Evolutionary conservation across 2,113 vertebrate species (phyloP).

Genomic region (Salminus brasiliensis): DNA sequence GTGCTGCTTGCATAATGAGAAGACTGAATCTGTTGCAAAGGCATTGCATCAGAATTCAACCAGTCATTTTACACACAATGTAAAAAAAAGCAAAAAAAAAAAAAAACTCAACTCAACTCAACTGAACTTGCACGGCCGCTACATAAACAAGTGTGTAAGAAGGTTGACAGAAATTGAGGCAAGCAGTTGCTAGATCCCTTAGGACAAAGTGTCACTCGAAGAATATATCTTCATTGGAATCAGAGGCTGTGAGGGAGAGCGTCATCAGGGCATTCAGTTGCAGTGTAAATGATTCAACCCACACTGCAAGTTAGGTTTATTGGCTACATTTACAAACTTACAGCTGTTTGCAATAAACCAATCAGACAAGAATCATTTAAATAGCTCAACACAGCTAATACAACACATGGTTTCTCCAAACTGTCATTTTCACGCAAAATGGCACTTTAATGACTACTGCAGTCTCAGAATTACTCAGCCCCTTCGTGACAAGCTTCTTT

Average conservation of each 20-base stretch:
- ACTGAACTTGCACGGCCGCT: not conserved
- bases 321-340: too few relatives aligned
- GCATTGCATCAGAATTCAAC: constrained; percentile 54
- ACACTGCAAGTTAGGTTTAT: too few relatives aligned
- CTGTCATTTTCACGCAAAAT: too few relatives aligned
- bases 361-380: too few relatives aligned
- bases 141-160: constrained; percentile 9
- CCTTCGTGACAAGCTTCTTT: too few relatives aligned
- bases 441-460: too few relatives aligned
- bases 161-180: not conserved
- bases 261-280: not conserved
- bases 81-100: not conserved
- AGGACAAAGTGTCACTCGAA: not conserved
- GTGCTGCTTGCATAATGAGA: constrained; percentile 26
- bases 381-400: too few relatives aligned
- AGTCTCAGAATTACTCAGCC: too few relatives aligned
- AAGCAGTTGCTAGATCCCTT: not conserved
- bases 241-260: not conserved
- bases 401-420: too few relatives aligned
- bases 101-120: constrained; percentile 1
- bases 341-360: too few relatives aligned
- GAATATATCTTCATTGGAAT: constrained; percentile 6
- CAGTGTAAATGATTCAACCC: too few relatives aligned
- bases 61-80: constrained; percentile 25
- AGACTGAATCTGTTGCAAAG: constrained; percentile 43